phyloP scores from a whole-genome alignment of 2,797 vertebrate species.

The Amblyopsis hoosieri region DNA sequence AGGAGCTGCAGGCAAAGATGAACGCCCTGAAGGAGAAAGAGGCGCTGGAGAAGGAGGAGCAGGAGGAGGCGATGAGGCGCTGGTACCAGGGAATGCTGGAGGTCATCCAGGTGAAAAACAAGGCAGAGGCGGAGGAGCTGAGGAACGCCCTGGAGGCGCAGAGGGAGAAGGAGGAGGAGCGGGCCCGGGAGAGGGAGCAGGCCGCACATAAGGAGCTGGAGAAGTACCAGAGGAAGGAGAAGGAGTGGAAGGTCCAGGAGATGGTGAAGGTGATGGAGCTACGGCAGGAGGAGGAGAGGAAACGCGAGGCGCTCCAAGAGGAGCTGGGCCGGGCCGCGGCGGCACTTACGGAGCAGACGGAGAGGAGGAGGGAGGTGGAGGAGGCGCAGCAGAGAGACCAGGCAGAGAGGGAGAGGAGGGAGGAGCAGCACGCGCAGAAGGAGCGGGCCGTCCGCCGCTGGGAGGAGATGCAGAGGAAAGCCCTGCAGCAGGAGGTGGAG shows the following conservation, averaged over 20 bases:
- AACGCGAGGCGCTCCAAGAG: conserved; percentile 38
- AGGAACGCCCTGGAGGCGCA: conserved; percentile 33
- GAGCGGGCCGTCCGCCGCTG: conserved; percentile 44
- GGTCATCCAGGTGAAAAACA: conserved; percentile 28
- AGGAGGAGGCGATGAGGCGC: conserved; percentile 37
- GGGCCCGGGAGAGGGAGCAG: conserved; percentile 25
- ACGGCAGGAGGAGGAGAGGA: conserved; percentile 44
- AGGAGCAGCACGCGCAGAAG: conserved; percentile 42
- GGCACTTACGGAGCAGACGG: conserved; percentile 42
- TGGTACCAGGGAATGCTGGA: conserved; percentile 46
- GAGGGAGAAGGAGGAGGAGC: conserved; percentile 29
- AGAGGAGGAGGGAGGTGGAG: conserved; percentile 16
- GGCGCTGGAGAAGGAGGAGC: conserved; percentile 26
- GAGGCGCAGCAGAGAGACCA: conserved; percentile 6
- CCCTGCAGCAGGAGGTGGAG: conserved; percentile 51
- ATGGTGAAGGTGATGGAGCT: conserved; percentile 45
- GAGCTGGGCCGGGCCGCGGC: conserved; percentile 37
- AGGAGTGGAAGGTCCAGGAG: conserved; percentile 45
- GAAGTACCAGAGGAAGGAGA: conserved; percentile 36
- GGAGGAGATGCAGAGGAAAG: conserved; percentile 42
- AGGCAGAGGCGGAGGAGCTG: conserved; percentile 39
- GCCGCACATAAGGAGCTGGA: conserved; percentile 25
- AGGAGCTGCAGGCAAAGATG: conserved; percentile 32
- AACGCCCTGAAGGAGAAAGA: conserved; percentile 33
- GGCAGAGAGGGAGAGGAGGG: conserved; percentile 37